Conservation (phyloP, 2,888 invertebrate genomes). For the Endomychus coccineus region DNA sequence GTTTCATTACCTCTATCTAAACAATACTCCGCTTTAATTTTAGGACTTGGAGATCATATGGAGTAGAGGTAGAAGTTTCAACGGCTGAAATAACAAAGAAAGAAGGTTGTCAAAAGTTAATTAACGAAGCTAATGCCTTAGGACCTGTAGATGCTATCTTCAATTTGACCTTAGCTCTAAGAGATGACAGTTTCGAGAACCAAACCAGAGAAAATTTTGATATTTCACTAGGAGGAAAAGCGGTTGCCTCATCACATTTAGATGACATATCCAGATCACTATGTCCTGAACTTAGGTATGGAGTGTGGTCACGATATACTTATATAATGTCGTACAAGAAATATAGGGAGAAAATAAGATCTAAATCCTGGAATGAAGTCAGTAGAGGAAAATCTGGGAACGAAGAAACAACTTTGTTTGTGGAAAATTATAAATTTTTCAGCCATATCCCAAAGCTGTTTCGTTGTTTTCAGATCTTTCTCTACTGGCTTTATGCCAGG, state of each 20-base stretch:
- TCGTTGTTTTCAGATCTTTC: no score
- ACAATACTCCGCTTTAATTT: neutral
- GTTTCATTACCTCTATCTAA: neutral
- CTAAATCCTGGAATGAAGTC: no score
- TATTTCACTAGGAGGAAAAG: slow-evolving; percentile 66
- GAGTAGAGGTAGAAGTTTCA: slow-evolving; percentile 58
- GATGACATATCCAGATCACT: slow-evolving; percentile 57
- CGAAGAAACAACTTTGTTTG: no score
- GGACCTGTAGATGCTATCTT: slow-evolving; percentile 77
- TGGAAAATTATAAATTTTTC: no score
- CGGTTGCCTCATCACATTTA: slow-evolving; percentile 66
- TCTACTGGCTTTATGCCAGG: no score
- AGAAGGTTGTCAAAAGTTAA: slow-evolving; percentile 58
- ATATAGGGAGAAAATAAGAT: slow-evolving; percentile 1
- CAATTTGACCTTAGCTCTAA: slow-evolving; percentile 75
- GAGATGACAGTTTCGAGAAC: slow-evolving; percentile 67
- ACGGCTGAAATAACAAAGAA: slow-evolving; percentile 62
- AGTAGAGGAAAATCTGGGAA: no score
- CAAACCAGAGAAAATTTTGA: slow-evolving; percentile 62
- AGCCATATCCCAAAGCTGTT: no score
- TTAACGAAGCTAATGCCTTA: slow-evolving; percentile 54
- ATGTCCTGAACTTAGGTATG: slow-evolving; percentile 47
- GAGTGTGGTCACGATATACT: no score
- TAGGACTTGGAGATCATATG: slow-evolving; percentile 63
- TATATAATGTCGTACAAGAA: no score